Percentiles rank a stretch among this genome's conserved stretches.
phyloP scores from a whole-genome alignment of 2,888 invertebrate species.

The Epinotia bilunana region DNA sequence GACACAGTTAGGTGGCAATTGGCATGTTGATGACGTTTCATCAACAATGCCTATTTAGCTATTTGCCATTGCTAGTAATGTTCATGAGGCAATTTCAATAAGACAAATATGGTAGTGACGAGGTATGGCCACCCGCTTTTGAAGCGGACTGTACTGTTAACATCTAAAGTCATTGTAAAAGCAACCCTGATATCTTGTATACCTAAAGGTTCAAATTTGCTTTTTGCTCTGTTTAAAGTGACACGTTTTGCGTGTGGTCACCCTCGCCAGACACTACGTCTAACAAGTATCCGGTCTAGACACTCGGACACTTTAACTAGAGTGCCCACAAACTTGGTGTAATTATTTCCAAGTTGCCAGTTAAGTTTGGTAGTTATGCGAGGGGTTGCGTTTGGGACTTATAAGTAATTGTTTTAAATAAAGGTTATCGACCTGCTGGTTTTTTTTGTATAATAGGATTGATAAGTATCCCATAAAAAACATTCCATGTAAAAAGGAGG shows the following conservation, averaged over 20 bases:
- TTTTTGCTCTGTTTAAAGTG: conserved; percentile 13
- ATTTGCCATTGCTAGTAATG: too few species aligned
- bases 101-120: neutral
- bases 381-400: conserved; percentile 3
- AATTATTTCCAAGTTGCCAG: conserved; percentile 32
- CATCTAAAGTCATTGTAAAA: neutral
- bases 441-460: too few species aligned
- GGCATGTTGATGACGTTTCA: too few species aligned
- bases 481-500: too few species aligned
- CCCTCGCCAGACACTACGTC: conserved; percentile 58
- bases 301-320: conserved; percentile 53
- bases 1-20: too few species aligned
- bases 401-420: conserved; percentile 8
- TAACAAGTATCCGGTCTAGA: conserved; percentile 67
- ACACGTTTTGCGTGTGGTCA: conserved; percentile 44
- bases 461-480: too few species aligned
- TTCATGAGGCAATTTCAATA: too few species aligned
- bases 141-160: neutral
- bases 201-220: conserved; percentile 1
- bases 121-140: neutral
- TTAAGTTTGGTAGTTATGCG: conserved; percentile 37
- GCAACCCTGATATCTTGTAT: neutral
- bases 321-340: conserved; percentile 45
- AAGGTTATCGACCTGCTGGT: neutral
- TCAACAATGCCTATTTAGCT: too few species aligned